Evolutionary conservation across 2,797 vertebrate species (phyloP), one percentile per base, ranked within the genome.

Genomic region (Aratinga solstitialis): DNA sequence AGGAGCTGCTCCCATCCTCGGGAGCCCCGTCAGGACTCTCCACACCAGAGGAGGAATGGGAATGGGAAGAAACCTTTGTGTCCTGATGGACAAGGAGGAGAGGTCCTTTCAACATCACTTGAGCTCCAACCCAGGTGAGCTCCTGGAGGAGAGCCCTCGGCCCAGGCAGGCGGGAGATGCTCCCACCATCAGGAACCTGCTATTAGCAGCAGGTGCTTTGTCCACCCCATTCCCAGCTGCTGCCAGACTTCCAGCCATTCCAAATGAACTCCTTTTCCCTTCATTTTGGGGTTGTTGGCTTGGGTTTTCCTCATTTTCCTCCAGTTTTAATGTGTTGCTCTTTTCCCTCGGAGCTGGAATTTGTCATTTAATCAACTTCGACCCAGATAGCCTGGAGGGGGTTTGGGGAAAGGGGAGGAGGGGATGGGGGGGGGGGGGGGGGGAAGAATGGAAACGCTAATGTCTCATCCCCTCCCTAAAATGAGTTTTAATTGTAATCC

Each of bases 401-500:
- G 96, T 96, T 92, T 92, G 92, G 90, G 81, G 66, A 77, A 72
- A 80, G 89, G 66, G 81, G 61, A 77, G 0, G 5, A 3, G 85
- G 81, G 90, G 76, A 91, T 42, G 19, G 43, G 56, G n/a, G n/a
- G n/a, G n/a, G n/a, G n/a, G n/a, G n/a, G n/a, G n/a, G 38, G 69
- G 54, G 80, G 53, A 34, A 34, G n/a, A 34, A 34, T 84, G 84
- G 93, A 95, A 95, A 89, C 96, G 85, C 95, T 97, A 95, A 87
- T 95, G 96, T 93, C 93, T 89, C 91, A 68, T 92, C 88, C 94
- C 96, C 95, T 96, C 96, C 95, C 94, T 92, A 96, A 96, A 97
- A 96, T 89, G 94, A 94, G 96, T 96, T 97, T 97, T 96, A 97
- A 96, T 97, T 97, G 96, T 98, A 98, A 98, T 98, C 98, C 98